Evolutionary conservation across 1,140 invertebrate species (phyloP), one percentile per base, ranked within the genome.

Genomic region (Hyles vespertilio): DNA sequence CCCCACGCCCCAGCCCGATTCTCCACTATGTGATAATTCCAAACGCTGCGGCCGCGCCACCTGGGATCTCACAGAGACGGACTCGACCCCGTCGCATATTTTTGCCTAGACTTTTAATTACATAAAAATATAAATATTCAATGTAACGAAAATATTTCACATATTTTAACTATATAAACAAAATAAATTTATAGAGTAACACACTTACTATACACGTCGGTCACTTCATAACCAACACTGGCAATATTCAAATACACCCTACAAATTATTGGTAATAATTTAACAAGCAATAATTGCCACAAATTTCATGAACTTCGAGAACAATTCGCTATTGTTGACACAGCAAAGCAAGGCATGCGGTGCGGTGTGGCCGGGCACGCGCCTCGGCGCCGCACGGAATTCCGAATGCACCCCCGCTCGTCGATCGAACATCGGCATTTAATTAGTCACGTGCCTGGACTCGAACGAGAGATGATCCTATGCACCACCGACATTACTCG

Each of bases 11-110:
- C 73, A 40, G 55, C 72, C 59, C 59, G 67, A 61, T 69, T 72
- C 76, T 77, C 81, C 80, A 87, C 85, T 87, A 85, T 87, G 85
- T 88, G 84, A 88, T 88, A 87, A 88, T 88, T 84, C 84, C 85
- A 86, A 88, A 88, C 85, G 85, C 85, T 88, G 85, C 84, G 85
- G 84, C 85, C 84, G 81, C 77, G 82, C 81, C 85, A 88, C 85
- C 85, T 88, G 85, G 84, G 85, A 88, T 80, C 74, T 71, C 56
- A 70, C 79, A 81, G 85, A 70, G 77, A 40, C 81, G 81, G 61
- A 88, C 62, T 85, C 60, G 36, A 51, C 54, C 12, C 45, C 49
- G 11, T 48, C 22, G 8, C 11, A 32, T 51, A 33, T n/a, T 51
- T 8, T 51, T 47, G 12, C 12, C 0, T 48, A 10, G 3, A 48